Percentiles rank a stretch among this genome's conserved stretches.
phyloP scores from a whole-genome alignment of 2,888 invertebrate species.

The Antitype chi region DNA sequence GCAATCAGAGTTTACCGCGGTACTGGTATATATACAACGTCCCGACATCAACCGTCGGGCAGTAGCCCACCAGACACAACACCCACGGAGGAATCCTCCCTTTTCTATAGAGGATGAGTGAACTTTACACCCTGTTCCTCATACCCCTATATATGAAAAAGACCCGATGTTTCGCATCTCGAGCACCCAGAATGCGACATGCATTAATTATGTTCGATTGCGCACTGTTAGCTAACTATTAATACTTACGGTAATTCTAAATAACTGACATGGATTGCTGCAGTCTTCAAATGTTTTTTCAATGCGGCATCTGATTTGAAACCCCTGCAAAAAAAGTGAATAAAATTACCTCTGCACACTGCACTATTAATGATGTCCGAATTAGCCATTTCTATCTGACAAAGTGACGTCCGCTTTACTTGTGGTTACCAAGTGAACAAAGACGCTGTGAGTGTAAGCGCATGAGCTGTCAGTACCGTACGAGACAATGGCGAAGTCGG shows the following conservation, averaged over 20 bases:
- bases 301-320: conserved; percentile 81
- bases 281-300: conserved; percentile 80
- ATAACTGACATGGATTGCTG: conserved; percentile 78
- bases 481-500: too few species aligned
- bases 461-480: too few species aligned
- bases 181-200: conserved; percentile 28
- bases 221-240: background rate
- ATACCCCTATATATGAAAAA: background rate
- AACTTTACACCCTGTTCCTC: too few species aligned
- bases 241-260: conserved; percentile 80
- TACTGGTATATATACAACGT: too few species aligned
- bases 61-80: too few species aligned
- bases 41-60: too few species aligned
- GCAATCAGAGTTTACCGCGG: too few species aligned
- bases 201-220: background rate
- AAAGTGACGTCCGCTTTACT: background rate
- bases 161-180: background rate
- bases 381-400: background rate
- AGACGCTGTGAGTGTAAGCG: background rate
- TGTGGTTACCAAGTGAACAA: background rate
- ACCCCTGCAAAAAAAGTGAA: conserved; percentile 71
- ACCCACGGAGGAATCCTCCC: too few species aligned
- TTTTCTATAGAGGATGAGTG: too few species aligned
- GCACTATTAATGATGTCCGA: too few species aligned
- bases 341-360: background rate